Conservation (phyloP, 1,140 invertebrate genomes). For the Chrysomallon squamiferum region DNA sequence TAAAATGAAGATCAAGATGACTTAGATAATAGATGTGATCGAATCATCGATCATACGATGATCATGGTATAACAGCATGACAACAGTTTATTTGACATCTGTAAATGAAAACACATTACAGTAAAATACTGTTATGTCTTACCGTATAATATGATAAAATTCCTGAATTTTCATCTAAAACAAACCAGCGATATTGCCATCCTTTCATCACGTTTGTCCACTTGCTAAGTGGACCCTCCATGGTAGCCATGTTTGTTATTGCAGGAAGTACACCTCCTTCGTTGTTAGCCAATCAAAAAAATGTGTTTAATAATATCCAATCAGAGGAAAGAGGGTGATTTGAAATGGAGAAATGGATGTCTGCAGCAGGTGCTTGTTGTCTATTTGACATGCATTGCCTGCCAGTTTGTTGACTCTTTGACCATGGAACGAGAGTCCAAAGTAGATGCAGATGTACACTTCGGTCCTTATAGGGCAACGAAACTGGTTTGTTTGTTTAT, state of each 20-base stretch:
- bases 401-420: background rate
- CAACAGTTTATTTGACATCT: too few relatives aligned
- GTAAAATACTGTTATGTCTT: too few relatives aligned
- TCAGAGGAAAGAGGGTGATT: slow-evolving; percentile 27
- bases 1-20: too few relatives aligned
- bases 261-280: slow-evolving; percentile 32
- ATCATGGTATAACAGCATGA: too few relatives aligned
- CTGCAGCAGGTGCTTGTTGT: slow-evolving; percentile 17
- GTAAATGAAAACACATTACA: too few relatives aligned
- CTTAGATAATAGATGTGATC: too few relatives aligned
- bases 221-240: slow-evolving; percentile 99
- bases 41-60: too few relatives aligned
- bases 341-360: slow-evolving; percentile 13
- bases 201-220: slow-evolving; percentile 99
- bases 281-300: slow-evolving; percentile 20
- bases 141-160: slow-evolving; percentile 97
- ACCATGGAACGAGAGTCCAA: slow-evolving; percentile 8
- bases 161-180: slow-evolving; percentile 94
- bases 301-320: slow-evolving; percentile 20
- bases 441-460: slow-evolving; percentile 11
- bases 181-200: slow-evolving; percentile 99
- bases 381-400: background rate
- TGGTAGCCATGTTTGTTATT: slow-evolving; percentile 45
- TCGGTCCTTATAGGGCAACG: slow-evolving; percentile 62
- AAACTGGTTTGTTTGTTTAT: slow-evolving; percentile 54